Conservation (phyloP, 30 jellyfish, hydroid and myxozoan genomes). For the Aurelia sp. region DNA sequence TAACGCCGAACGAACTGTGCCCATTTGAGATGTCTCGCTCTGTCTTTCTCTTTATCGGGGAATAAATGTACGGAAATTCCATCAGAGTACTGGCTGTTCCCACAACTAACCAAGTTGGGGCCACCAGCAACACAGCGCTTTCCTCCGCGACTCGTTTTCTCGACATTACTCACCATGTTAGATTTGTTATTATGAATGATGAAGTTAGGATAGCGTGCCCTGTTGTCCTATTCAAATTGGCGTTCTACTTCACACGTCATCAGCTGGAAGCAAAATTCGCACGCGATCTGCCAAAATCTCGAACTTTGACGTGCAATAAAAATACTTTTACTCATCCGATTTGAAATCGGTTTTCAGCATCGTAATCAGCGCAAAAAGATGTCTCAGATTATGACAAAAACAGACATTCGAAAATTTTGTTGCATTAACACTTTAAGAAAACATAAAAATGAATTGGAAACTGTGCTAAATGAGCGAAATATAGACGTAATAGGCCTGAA, state of each 20-base stretch:
- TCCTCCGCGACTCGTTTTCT: slow-evolving; percentile 32
- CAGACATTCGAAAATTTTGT: neutral
- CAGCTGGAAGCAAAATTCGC: slow-evolving; percentile 11
- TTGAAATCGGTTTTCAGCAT: slow-evolving; percentile 17
- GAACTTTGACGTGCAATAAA: slow-evolving; percentile 27
- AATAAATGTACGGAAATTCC: slow-evolving; percentile 44
- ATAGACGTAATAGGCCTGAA: no score
- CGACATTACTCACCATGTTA: slow-evolving; percentile 37
- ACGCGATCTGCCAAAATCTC: slow-evolving; percentile 27
- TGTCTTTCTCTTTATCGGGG: slow-evolving; percentile 43
- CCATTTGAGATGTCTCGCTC: slow-evolving; percentile 22
- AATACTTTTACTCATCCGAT: neutral
- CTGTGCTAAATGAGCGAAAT: no score
- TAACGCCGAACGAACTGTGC: slow-evolving; percentile 56
- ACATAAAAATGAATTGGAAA: no score
- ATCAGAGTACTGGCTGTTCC: slow-evolving; percentile 45
- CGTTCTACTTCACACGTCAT: slow-evolving; percentile 21
- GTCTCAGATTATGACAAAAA: slow-evolving; percentile 21
- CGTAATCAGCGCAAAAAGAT: slow-evolving; percentile 6
- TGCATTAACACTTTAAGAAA: no score
- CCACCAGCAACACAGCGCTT: slow-evolving; percentile 74
- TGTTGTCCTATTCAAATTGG: neutral
- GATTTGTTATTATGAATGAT: neutral
- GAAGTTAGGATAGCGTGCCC: slow-evolving; percentile 28
- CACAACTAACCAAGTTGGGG: slow-evolving; percentile 47